Evolutionary conservation across 2,113 vertebrate genomes (phyloP).

Genomic region (Cyanoramphus novaezelandiae): DNA sequence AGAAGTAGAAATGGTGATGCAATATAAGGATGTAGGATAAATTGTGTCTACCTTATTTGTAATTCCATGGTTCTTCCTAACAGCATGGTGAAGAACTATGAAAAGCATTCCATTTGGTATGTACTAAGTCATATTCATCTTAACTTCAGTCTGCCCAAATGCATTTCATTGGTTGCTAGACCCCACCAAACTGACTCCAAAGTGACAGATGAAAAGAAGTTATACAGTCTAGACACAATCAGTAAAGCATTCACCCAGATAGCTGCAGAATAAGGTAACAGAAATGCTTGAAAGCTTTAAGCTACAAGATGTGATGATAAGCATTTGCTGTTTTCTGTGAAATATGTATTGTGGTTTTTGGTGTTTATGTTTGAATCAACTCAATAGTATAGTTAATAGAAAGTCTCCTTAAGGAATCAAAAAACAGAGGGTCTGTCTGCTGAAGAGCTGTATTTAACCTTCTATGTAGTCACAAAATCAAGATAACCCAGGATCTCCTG

Average conservation of each 20-base stretch:
- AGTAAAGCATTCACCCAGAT: neutral
- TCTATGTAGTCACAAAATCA: neutral
- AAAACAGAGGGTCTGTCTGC: neutral
- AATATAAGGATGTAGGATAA: neutral
- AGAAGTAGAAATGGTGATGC: neutral
- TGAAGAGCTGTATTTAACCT: slow-evolving; percentile 1
- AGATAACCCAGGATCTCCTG: neutral
- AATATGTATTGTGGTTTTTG: neutral
- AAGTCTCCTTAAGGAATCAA: neutral
- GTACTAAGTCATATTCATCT: neutral
- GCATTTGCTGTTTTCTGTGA: neutral
- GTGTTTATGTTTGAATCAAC: neutral
- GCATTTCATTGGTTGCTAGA: neutral
- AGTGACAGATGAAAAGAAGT: neutral
- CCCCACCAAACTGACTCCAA: neutral
- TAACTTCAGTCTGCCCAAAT: neutral
- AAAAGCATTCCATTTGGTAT: neutral
- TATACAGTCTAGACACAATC: neutral
- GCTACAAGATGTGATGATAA: neutral
- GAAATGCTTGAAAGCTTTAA: neutral
- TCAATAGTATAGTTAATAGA: neutral
- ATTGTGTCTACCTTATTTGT: neutral
- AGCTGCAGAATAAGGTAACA: neutral
- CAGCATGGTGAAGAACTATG: neutral
- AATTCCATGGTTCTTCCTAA: neutral